Conservation (phyloP, 1,140 invertebrate genomes). For the Chrysomallon squamiferum region DNA sequence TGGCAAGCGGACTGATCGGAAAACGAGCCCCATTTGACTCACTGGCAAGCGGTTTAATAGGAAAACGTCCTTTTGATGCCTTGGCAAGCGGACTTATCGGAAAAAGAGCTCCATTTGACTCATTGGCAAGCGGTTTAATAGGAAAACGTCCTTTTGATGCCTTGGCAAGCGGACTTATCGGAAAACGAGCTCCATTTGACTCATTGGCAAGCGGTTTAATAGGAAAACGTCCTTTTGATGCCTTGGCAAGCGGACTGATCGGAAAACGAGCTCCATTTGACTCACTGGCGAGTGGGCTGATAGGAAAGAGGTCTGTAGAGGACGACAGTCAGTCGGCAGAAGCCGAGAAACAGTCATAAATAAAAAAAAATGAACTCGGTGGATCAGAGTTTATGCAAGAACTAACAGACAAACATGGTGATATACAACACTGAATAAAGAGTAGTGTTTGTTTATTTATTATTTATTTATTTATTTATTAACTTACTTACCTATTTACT, state of each 20-base stretch:
- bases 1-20: conserved; percentile 25
- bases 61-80: conserved; percentile 21
- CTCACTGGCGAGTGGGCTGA: conserved; percentile 17
- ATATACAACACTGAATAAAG: too few relatives aligned
- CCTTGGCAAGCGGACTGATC: conserved; percentile 28
- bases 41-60: conserved; percentile 25
- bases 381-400: too few relatives aligned
- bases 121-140: conserved; percentile 33
- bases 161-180: conserved; percentile 40
- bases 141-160: conserved; percentile 32
- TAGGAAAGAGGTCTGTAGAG: conserved; percentile 13
- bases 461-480: too few relatives aligned
- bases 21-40: conserved; percentile 16
- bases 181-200: conserved; percentile 30
- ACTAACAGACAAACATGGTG: too few relatives aligned
- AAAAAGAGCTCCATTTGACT: conserved; percentile 21
- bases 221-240: conserved; percentile 27
- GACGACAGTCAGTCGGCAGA: too few relatives aligned
- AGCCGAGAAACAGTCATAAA: too few relatives aligned
- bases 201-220: conserved; percentile 27
- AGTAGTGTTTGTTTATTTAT: too few relatives aligned
- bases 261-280: conserved; percentile 25
- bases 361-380: too few relatives aligned
- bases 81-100: conserved; percentile 29
- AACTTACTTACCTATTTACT: too few relatives aligned